Base-by-base conservation (phyloP, 2,888 invertebrate genomes). In the Tenthredo scrophulariae region DNA sequence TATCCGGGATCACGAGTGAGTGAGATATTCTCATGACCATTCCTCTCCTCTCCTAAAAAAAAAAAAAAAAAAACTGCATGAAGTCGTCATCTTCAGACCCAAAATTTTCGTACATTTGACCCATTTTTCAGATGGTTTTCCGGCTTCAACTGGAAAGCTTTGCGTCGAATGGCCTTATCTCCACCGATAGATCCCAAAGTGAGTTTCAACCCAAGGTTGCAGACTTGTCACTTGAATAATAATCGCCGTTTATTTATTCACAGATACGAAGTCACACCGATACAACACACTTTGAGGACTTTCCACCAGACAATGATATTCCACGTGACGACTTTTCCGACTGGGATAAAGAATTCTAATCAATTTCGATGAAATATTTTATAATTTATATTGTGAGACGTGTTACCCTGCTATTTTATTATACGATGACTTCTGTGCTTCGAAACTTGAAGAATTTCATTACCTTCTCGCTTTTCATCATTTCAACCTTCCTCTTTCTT, bases 241-340 rank as follows among this genome's bases (percentile, higher is more conserved):
- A 62, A 62, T 62, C 10, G n/a, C 26, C 62, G 74, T 86, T 83
- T 54, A 2, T 54, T 54, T n/a, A n/a, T 54, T 54, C 2, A 22
- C 92, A 95, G 95, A 94, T 92, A 26, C 88, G 96, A 77, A 95
- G 94, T 88, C 95, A 96, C 88, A 95, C 95, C 15, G 98, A 99
- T 92, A 95, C 97, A 65, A 95, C 96, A 89, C 97, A 98, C 94
- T 98, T 99, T 93, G 99, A 98, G 93, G 95, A 95, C 86, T 97
- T 97, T 92, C 97, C 97, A n/a, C 96, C 96, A 77, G 97, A 98
- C 88, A 95, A 96, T 87, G 96, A 96, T 88, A 94, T 97, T 87
- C 98, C 98, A 1, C 97, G 97, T 0, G 98, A 98, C 91, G 98
- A 98, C 92, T 95, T 95, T 50, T 97, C 98, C 13, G 98, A 98